Percentiles rank a stretch among this genome's conserved stretches.
Evolutionary conservation across 1,140 invertebrate species (phyloP).

Genomic region (Halesus radiatus): DNA sequence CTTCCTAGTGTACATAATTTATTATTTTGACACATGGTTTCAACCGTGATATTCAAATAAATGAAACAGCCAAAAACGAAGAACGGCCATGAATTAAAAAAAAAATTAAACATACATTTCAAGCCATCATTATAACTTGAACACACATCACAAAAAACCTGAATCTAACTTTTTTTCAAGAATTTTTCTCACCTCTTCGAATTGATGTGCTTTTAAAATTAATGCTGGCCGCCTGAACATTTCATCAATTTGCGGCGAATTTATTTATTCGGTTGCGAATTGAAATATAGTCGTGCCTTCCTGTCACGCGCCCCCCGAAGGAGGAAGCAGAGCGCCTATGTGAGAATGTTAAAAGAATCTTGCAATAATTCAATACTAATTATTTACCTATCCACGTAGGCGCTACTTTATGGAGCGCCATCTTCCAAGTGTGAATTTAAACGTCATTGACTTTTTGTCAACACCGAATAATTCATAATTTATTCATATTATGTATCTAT

Average conservation of each 20-base stretch:
- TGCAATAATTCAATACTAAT: not conserved
- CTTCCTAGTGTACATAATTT: too few species aligned
- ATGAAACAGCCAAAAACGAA: too few species aligned
- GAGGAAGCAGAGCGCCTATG: conserved; percentile 10
- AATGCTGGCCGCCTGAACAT: not conserved
- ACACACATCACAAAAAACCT: too few species aligned
- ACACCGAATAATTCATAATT: too few species aligned
- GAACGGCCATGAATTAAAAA: too few species aligned
- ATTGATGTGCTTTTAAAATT: not conserved
- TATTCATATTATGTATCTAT: too few species aligned
- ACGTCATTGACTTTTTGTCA: too few species aligned
- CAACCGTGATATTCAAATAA: too few species aligned
- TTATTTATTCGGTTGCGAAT: conserved; percentile 1
- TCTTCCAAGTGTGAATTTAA: not conserved
- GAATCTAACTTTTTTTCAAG: too few species aligned
- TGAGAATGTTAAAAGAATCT: conserved; percentile 11
- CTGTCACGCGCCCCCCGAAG: conserved; percentile 30
- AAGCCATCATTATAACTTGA: too few species aligned
- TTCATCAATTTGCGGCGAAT: conserved; percentile 25
- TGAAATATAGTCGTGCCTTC: conserved; percentile 37
- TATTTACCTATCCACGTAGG: conserved; percentile 8
- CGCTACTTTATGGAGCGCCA: not conserved
- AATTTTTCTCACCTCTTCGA: not conserved
- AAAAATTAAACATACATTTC: too few species aligned
- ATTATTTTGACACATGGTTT: too few species aligned